Percentiles rank a stretch among this genome's conserved stretches.
Conservation (phyloP, 2,113 vertebrate genomes). For the Caranx ignobilis region DNA sequence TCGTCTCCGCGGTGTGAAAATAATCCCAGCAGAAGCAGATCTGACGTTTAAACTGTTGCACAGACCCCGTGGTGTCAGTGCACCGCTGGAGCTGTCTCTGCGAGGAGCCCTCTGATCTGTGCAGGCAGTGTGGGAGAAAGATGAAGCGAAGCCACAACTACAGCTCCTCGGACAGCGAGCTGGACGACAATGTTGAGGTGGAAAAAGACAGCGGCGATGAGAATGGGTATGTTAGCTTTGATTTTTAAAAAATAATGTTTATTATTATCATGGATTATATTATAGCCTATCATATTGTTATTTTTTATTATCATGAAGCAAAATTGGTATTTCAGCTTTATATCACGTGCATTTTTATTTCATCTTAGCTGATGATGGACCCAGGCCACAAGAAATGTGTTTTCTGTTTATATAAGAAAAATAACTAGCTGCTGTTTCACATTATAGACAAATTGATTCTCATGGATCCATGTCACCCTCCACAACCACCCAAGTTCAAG, state of each 20-base stretch:
- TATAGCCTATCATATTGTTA: no score
- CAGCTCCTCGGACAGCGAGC: constrained; percentile 95
- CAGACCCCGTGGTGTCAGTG: constrained; percentile 42
- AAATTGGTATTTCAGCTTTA: no score
- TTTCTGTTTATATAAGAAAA: neutral
- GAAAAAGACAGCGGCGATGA: constrained; percentile 96
- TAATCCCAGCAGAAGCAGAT: constrained; percentile 50
- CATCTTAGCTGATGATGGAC: no score
- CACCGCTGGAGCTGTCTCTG: neutral
- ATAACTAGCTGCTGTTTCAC: neutral
- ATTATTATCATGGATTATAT: no score
- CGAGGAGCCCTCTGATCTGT: neutral
- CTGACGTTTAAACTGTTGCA: constrained; percentile 49
- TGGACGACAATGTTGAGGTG: constrained; percentile 94
- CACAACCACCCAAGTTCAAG: constrained; percentile 92
- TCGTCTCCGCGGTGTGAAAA: constrained; percentile 40
- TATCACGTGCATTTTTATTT: no score
- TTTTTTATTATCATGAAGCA: no score
- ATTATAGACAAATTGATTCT: constrained; percentile 83
- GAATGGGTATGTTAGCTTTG: constrained; percentile 85
- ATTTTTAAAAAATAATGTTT: no score
- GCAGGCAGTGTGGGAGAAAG: constrained; percentile 19
- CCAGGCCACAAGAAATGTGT: neutral
- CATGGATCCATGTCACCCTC: constrained; percentile 90
- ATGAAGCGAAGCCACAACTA: constrained; percentile 94